Evolutionary conservation across 2,113 vertebrate species (phyloP), one percentile per base, ranked within the genome.

Genomic region (Lepisosteus osseus): DNA sequence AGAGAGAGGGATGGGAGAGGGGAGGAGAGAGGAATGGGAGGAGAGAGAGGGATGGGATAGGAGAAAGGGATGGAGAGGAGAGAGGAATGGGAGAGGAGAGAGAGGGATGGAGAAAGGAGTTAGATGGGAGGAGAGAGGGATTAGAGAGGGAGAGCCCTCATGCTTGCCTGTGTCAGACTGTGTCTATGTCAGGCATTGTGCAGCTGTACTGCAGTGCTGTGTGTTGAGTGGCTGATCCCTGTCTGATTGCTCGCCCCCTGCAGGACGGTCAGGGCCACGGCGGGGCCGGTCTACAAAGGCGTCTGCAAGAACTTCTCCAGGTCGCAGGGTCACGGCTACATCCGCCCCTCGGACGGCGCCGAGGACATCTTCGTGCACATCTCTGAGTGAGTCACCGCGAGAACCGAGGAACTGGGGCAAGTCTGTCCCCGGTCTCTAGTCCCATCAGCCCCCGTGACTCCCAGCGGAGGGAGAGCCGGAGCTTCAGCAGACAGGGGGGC

Each of bases 361-460:
- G 97, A 99, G 74, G 97, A 99, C 85, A 95, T 99, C 89, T 99
- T 97, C 0, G 96, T 98, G 71, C 97, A 99, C 13, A 97, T 99
- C 69, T 99, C 97, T 73, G 97, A 99, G 97, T 99, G 86, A 97
- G 97, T 89, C 42, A 0, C 11, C 41, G 4, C 29, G 29, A 29
- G 29, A 29, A 29, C 29, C 29, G 29, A 29, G 29, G 2, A 29
- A 29, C 1, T 29, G 1, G 29, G 29, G 1, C 29, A 29, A 29
- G 29, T 29, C 29, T 29, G 29, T 29, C 29, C 29, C 29, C 29
- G 29, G 29, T 29, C 29, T 29, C 29, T 29, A 29, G 29, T 29
- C 29, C 29, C 29, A 29, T 29, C 29, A 29, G 29, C 29, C 29
- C 29, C 29, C 29, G 29, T 29, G 29, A 29, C 29, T 29, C 29